Evolutionary conservation across 30 jellyfish, hydroid and myxozoan species (phyloP).

Genomic region (Aurelia aurita): DNA sequence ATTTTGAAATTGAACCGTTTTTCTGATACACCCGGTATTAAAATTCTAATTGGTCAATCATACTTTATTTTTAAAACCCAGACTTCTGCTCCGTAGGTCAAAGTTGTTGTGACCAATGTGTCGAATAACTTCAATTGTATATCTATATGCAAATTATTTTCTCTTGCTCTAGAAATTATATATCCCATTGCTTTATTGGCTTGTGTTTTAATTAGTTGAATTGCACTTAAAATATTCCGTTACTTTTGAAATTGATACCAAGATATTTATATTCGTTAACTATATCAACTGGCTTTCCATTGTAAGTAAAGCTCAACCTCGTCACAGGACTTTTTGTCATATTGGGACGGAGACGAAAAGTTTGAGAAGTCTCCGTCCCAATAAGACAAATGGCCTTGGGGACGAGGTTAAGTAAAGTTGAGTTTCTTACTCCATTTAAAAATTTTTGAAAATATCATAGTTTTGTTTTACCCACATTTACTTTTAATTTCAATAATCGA

Average conservation of each 20-base stretch:
- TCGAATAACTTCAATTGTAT: conserved; percentile 22
- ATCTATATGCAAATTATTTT: conserved; percentile 14
- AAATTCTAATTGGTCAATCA: conserved; percentile 12
- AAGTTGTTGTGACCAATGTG: conserved; percentile 4
- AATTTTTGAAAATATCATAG: conserved; percentile 25
- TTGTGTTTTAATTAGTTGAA: conserved; percentile 13
- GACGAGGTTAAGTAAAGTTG: too few species aligned
- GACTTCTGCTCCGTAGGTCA: conserved; percentile 34
- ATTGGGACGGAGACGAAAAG: too few species aligned
- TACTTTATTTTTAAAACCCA: conserved; percentile 14
- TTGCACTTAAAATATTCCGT: conserved; percentile 33
- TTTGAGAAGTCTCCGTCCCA: too few species aligned
- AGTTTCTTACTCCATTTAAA: conserved; percentile 8
- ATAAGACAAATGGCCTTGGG: too few species aligned
- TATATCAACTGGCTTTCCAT: conserved; percentile 7
- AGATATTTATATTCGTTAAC: conserved; percentile 12
- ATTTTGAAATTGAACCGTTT: too few species aligned
- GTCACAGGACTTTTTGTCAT: too few species aligned
- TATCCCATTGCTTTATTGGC: conserved; percentile 42
- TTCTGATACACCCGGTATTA: too few species aligned
- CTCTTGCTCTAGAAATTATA: conserved; percentile 23
- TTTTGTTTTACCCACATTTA: conserved; percentile 8
- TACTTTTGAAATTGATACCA: conserved; percentile 21
- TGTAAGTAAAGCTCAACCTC: too few species aligned
- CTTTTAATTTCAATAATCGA: background rate